These are phyloP conservation scores for Euwallacea similis DNA, from an alignment of 1,140 invertebrate species.

Conservation along the genomic window DNA sequence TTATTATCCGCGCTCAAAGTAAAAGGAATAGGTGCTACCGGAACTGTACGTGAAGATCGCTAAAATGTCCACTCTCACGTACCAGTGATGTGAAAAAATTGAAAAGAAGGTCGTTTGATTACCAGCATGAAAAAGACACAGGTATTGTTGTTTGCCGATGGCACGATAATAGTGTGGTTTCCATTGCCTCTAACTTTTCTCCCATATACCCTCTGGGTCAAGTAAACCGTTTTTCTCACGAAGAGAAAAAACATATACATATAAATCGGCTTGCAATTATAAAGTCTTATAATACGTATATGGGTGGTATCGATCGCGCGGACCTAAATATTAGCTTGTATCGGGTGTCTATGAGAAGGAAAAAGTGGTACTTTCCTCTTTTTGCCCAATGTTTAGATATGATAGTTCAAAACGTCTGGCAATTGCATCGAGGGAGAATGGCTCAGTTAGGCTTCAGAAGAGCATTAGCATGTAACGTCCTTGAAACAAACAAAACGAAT, in stretches of 20 bases:
- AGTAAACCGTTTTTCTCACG: background rate
- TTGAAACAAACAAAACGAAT: constrained; percentile 40
- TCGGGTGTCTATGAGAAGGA: background rate
- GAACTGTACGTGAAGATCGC: constrained; percentile 10
- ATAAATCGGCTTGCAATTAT: background rate
- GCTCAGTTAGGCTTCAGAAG: constrained; percentile 44
- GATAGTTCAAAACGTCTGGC: constrained; percentile 9
- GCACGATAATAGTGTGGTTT: constrained; percentile 15
- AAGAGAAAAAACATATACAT: background rate
- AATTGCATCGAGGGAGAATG: constrained; percentile 38
- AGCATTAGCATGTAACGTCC: constrained; percentile 31
- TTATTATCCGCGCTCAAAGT: background rate
- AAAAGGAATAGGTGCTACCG: background rate
- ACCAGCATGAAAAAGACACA: background rate
- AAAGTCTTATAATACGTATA: constrained; percentile 7
- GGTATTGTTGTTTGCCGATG: constrained; percentile 1
- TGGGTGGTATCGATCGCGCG: constrained; percentile 10
- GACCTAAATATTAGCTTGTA: constrained; percentile 1
- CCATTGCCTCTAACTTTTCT: background rate
- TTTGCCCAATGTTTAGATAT: constrained; percentile 10
- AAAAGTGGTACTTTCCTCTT: constrained; percentile 14
- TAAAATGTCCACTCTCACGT: background rate
- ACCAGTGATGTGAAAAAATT: background rate
- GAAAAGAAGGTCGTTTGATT: background rate
- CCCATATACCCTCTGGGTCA: background rate